Percentiles rank a stretch among this genome's conserved stretches.
Evolutionary conservation across 2,797 vertebrate species (phyloP).

Genomic region (Anomalospiza imberbis): DNA sequence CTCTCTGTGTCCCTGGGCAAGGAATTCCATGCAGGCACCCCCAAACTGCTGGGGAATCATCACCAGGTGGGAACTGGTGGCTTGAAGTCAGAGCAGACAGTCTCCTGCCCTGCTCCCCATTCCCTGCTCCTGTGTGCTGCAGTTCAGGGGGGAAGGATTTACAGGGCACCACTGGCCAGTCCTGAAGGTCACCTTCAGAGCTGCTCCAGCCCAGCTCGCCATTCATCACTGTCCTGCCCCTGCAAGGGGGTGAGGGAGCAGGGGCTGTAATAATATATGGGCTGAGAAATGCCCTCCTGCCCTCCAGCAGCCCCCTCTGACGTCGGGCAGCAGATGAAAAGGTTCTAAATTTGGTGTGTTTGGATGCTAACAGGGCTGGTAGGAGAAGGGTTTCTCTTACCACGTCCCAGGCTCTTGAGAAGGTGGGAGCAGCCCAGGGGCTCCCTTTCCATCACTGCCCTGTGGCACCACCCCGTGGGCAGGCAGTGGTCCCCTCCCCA

Average conservation of each 20-base stretch:
- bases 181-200: constrained; percentile 13
- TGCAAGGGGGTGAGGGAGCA: background rate
- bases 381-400: background rate
- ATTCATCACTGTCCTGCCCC: background rate
- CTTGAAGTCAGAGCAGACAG: background rate
- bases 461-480: rapidly evolving
- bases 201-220: background rate
- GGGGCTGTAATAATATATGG: background rate
- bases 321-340: background rate
- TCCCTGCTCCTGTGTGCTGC: background rate
- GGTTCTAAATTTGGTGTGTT: background rate
- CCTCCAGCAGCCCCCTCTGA: background rate
- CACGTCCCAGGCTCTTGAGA: background rate
- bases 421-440: background rate
- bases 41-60: rapidly evolving
- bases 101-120: background rate
- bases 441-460: background rate
- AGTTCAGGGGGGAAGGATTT: background rate
- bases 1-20: rapidly evolving
- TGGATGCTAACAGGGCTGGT: background rate
- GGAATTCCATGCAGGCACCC: background rate
- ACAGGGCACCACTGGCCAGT: background rate
- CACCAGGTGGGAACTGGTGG: background rate
- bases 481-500: rapidly evolving
- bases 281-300: background rate